A percentile compares a stretch with the other conserved stretches of the same genome.
Conservation (phyloP, 2,888 invertebrate genomes). For the Tipula unca region DNA sequence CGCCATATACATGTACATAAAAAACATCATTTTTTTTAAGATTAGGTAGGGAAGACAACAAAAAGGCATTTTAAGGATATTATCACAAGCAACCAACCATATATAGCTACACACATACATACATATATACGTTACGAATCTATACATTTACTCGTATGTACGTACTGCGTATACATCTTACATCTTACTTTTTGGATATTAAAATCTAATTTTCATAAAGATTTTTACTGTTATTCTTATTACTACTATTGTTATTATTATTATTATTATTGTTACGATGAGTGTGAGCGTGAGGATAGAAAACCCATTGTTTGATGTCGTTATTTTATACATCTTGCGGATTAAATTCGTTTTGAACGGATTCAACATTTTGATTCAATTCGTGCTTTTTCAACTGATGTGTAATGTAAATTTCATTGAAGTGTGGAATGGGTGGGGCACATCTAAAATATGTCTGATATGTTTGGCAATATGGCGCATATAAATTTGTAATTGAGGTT, state of each 20-base stretch:
- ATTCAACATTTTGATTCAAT: background rate
- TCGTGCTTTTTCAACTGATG: background rate
- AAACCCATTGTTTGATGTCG: background rate
- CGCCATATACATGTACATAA: background rate
- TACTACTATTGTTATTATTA: background rate
- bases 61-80: background rate
- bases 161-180: background rate
- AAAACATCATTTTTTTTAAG: background rate
- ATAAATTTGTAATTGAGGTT: too few relatives aligned
- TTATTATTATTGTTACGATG: background rate
- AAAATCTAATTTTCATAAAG: constrained; percentile 1
- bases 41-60: background rate
- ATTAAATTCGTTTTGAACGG: background rate
- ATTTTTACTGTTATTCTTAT: constrained; percentile 9
- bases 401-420: background rate
- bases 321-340: background rate
- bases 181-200: background rate
- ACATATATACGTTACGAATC: too few relatives aligned
- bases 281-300: background rate
- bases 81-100: background rate
- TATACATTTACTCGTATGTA: too few relatives aligned
- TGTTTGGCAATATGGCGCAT: too few relatives aligned
- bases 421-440: background rate
- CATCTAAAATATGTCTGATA: too few relatives aligned
- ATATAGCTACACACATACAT: too few relatives aligned